These are phyloP conservation scores for Upupa epops DNA, from an alignment of 2,113 vertebrate species.

Conservation along the genomic window DNA sequence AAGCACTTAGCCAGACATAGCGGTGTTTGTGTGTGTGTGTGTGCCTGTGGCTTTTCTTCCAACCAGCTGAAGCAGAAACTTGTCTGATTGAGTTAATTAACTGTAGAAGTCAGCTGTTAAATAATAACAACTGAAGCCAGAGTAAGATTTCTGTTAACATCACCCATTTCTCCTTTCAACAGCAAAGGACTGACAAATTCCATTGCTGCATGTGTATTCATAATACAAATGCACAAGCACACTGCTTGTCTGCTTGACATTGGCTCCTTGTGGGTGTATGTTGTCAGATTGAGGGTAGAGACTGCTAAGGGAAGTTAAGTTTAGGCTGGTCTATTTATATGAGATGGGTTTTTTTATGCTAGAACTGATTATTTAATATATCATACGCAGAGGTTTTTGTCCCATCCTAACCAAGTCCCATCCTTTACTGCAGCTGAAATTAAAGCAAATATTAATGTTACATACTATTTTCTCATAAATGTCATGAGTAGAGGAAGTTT, in stretches of 20 bases:
- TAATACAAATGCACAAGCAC: neutral
- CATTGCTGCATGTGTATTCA: accelerated
- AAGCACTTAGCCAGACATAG: neutral
- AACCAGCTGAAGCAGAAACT: neutral
- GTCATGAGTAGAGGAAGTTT: neutral
- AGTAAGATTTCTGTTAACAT: neutral
- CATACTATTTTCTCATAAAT: neutral
- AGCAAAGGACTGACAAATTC: neutral
- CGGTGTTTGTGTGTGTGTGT: accelerated
- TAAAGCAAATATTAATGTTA: neutral
- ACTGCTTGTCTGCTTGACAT: neutral
- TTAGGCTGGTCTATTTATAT: neutral
- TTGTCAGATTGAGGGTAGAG: neutral
- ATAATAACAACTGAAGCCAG: neutral
- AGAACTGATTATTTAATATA: neutral
- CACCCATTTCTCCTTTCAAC: neutral
- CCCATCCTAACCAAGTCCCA: neutral
- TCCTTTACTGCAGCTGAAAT: neutral
- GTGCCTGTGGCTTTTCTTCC: neutral
- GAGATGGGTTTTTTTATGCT: neutral
- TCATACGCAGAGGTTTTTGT: neutral
- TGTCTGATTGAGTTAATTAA: neutral
- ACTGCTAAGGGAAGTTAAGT: neutral
- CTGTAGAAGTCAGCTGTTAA: neutral
- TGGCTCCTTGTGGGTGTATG: neutral